A percentile compares a stretch with the other conserved stretches of the same genome.
Evolutionary conservation across 2,797 vertebrate genomes (phyloP).

Genomic region (Galago senegalensis): DNA sequence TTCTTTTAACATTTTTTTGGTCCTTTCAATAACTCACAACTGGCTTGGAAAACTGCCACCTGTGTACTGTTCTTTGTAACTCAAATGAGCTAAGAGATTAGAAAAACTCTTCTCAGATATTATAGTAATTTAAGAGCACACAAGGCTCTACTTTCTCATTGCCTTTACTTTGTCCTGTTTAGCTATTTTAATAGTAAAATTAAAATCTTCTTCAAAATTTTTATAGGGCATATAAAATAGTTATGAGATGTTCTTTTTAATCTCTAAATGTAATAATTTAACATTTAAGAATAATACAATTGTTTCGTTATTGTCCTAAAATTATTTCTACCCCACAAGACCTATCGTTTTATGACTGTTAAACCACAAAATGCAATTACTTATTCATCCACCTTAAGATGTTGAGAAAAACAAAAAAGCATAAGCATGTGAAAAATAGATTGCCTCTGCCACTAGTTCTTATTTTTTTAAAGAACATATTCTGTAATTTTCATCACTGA

Average conservation of each 20-base stretch:
- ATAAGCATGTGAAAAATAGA: background rate
- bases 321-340: background rate
- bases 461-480: conserved; percentile 42
- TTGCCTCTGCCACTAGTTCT: background rate
- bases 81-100: background rate
- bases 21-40: background rate
- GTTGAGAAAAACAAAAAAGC: background rate
- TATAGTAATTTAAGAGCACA: background rate
- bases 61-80: background rate
- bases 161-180: background rate
- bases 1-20: background rate
- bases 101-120: background rate
- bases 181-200: conserved; percentile 25
- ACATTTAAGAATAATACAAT: background rate
- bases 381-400: background rate
- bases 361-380: conserved; percentile 1
- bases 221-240: background rate
- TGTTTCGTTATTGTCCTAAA: background rate
- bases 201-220: background rate
- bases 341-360: conserved; percentile 39
- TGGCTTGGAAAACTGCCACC: background rate
- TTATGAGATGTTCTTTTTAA: background rate
- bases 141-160: background rate
- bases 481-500: conserved; percentile 47
- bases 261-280: conserved; percentile 15